Conservation (phyloP, 2,888 invertebrate species). For the Diaphora mendica region DNA sequence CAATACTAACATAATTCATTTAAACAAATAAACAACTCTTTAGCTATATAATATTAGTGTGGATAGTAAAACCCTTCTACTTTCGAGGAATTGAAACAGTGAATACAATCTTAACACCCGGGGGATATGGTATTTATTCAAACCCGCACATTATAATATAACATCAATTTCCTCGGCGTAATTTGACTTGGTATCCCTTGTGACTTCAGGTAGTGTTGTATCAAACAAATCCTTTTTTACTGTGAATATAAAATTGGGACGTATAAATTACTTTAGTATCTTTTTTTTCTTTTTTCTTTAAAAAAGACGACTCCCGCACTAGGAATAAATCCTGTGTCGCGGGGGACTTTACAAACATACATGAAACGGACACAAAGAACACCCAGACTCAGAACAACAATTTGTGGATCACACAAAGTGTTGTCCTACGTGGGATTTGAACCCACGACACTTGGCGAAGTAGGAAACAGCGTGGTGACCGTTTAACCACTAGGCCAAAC, state of each 20-base stretch:
- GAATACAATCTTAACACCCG: not conserved
- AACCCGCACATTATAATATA: conserved; percentile 1
- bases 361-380: too few species aligned
- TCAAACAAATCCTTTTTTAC: not conserved
- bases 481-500: too few species aligned
- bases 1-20: not conserved
- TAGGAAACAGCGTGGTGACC: too few species aligned
- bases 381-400: too few species aligned
- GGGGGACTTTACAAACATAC: too few species aligned
- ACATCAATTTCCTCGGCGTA: not conserved
- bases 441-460: too few species aligned
- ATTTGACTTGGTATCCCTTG: not conserved
- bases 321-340: too few species aligned
- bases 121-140: conserved; percentile 1
- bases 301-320: too few species aligned
- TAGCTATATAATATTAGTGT: not conserved
- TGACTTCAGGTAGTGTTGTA: not conserved
- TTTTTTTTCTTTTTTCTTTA: too few species aligned
- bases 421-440: too few species aligned
- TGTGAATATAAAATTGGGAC: not conserved
- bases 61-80: not conserved
- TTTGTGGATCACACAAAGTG: too few species aligned
- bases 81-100: not conserved
- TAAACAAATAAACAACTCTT: not conserved
- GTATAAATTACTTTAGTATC: too few species aligned